Conservation (phyloP, 2,888 invertebrate species). For the Apotomis betuletana region DNA sequence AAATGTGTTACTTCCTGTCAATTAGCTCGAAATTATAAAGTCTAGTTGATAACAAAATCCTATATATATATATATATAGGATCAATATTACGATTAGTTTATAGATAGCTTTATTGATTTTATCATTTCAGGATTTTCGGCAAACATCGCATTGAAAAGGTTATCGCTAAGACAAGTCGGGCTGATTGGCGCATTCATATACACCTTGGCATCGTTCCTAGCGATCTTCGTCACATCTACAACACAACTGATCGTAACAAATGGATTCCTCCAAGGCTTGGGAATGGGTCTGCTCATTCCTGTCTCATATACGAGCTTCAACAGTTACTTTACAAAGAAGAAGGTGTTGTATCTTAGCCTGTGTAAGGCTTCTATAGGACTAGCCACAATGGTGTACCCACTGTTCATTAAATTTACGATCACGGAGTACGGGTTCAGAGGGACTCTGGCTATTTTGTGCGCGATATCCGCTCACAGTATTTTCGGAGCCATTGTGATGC, state of each 20-base stretch:
- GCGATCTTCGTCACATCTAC: conserved; percentile 86
- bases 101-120: neutral
- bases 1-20: conserved; percentile 2
- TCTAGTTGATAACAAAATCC: neutral
- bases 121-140: conserved; percentile 85
- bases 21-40: neutral
- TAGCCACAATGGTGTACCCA: conserved; percentile 87
- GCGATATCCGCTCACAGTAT: conserved; percentile 87
- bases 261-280: conserved; percentile 85
- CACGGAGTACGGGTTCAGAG: conserved; percentile 87
- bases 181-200: conserved; percentile 85
- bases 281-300: conserved; percentile 89
- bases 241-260: conserved; percentile 85
- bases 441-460: conserved; percentile 87
- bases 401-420: conserved; percentile 85
- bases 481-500: conserved; percentile 87
- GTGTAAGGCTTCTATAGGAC: conserved; percentile 87
- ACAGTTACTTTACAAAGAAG: conserved; percentile 88
- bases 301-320: conserved; percentile 88
- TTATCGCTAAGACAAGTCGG: conserved; percentile 87
- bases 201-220: conserved; percentile 84
- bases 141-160: conserved; percentile 86
- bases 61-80: no score
- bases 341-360: conserved; percentile 88
- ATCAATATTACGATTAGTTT: neutral